These are phyloP conservation scores for Isoperla grammatica DNA, from an alignment of 2,888 invertebrate genomes.

Conservation along the genomic window DNA sequence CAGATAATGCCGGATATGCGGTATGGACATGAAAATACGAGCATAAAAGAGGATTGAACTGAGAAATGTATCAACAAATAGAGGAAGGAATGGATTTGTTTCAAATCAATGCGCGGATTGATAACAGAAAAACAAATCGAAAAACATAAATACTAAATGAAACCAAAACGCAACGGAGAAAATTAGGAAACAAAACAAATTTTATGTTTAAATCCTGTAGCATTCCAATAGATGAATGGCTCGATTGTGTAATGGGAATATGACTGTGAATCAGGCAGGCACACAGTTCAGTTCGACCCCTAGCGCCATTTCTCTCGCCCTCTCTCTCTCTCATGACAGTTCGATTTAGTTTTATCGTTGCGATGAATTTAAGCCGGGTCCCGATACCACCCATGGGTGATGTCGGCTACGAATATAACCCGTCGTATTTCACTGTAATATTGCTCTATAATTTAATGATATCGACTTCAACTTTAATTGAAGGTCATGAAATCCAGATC, in stretches of 20 bases:
- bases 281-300: background rate
- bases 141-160: too few relatives aligned
- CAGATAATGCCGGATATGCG: too few relatives aligned
- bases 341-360: slow-evolving; percentile 1
- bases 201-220: background rate
- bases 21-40: too few relatives aligned
- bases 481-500: background rate
- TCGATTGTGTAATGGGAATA: slow-evolving; percentile 4
- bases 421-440: slow-evolving; percentile 1
- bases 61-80: too few relatives aligned
- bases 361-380: background rate
- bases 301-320: background rate
- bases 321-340: slow-evolving; percentile 1
- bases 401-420: background rate
- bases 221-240: background rate
- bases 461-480: slow-evolving; percentile 2
- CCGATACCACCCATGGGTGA: slow-evolving; percentile 3
- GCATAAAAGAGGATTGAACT: too few relatives aligned
- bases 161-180: too few relatives aligned
- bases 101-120: too few relatives aligned
- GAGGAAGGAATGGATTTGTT: too few relatives aligned
- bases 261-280: background rate
- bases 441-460: background rate
- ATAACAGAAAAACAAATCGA: too few relatives aligned
- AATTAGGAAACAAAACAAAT: too few relatives aligned